These are phyloP conservation scores for Drosophila limbata DNA, from an alignment of 2,888 invertebrate genomes.

Conservation along the genomic window DNA sequence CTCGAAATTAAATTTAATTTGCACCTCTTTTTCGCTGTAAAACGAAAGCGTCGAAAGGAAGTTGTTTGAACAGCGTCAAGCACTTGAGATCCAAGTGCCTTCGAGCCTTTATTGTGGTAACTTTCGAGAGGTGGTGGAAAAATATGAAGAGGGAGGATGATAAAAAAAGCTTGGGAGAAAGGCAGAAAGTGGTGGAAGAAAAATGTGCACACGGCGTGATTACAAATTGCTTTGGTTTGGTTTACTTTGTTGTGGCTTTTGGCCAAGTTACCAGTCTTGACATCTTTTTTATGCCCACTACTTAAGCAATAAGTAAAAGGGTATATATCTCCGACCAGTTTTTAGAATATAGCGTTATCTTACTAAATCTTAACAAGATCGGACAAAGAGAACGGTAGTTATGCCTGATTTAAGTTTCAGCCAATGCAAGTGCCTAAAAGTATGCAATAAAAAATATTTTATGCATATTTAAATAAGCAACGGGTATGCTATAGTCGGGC, in stretches of 20 bases:
- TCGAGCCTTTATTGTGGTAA: conserved; percentile 71
- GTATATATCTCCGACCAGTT: too few species aligned
- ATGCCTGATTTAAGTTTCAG: too few species aligned
- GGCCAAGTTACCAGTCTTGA: conserved; percentile 21
- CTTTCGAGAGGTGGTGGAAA: neutral
- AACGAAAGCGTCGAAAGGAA: conserved; percentile 9
- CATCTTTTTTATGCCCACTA: neutral
- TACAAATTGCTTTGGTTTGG: conserved; percentile 55
- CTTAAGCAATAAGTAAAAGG: too few species aligned
- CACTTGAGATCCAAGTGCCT: conserved; percentile 34
- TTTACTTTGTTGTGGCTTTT: conserved; percentile 69
- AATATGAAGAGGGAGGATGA: too few species aligned
- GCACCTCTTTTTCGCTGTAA: conserved; percentile 28
- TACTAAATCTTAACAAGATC: too few species aligned
- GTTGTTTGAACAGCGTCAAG: conserved; percentile 35
- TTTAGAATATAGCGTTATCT: too few species aligned
- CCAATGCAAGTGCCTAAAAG: neutral
- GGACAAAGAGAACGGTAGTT: too few species aligned
- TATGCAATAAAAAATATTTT: too few species aligned
- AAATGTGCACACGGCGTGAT: conserved; percentile 48
- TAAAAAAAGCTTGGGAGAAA: neutral
- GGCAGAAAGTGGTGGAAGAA: conserved; percentile 11
- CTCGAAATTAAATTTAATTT: conserved; percentile 58
- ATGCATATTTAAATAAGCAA: too few species aligned
- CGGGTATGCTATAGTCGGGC: too few species aligned